Evolutionary conservation across 2,797 vertebrate species (phyloP), one percentile per base, ranked within the genome.

Genomic region (Remorina albescens): DNA sequence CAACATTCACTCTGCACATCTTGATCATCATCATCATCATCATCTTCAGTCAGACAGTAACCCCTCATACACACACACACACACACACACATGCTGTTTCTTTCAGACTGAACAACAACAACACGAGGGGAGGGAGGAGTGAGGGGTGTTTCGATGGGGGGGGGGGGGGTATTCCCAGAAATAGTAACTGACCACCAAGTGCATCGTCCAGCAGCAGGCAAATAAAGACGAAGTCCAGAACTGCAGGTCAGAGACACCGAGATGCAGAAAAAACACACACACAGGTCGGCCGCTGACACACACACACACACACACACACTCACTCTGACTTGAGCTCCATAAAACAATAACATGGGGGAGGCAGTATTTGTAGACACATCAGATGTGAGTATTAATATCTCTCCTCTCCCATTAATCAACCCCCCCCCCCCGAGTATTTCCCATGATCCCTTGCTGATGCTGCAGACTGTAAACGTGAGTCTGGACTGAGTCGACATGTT

Each of bases 91-190:
- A 30, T 57, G 44, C 53, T 54, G 25, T 28, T 32, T 54, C 16
- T 18, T 30, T 8, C 62, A 78, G 46, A 56, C 47, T 72, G 81
- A 89, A 51, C 49, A 53, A 55, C 53, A 55, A 55, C 53, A 55
- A n/a, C 53, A 28, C 26, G 7, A 79, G 80, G 69, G 61, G 26
- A 9, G 11, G 30, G 15, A 16, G 6, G 42, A 25, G 21, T 2
- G 23, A 9, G 2, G 12, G 2, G 30, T 30, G 30, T 6, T 3
- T 30, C 6, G 30, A 3, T 30, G 30, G 30, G 16, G 4, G 7
- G n/a, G 21, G 0, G 23, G 1, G 46, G 2, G 15, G 21, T 3
- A 41, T 92, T 92, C 91, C 86, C 83, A 81, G 91, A 91, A 91
- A 86, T 78, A 72, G 71, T 74, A 86, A 75, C 75, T 64, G 88